Evolutionary conservation across 2,888 invertebrate genomes (phyloP), one percentile per base, ranked within the genome.

Genomic region (Ellobium chinense): DNA sequence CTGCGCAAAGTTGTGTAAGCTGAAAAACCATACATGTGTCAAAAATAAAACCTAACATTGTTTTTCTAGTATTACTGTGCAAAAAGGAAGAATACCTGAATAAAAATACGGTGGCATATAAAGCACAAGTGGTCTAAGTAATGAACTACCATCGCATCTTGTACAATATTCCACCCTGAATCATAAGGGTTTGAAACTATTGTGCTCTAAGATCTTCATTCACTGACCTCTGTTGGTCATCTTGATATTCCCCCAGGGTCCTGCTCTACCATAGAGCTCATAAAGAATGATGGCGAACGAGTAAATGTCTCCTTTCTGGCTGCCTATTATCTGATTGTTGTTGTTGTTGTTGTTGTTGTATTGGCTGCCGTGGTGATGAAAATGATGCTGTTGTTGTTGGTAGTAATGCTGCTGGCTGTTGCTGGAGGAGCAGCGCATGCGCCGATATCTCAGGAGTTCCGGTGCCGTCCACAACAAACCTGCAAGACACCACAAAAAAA

Each of bases 381-480:
- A 7, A 29, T 60, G 37, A 18, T 73, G 36, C 58, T 56, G 34
- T 18, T 56, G 70, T 27, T 70, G 2, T 27, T 18, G 68, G 29
- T 70, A 36, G 9, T 70, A 29, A 9, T 24, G 31, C 4, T 24
- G 65, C 24, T 70, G 68, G 7, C 36, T 36, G 21, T 9, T 37
- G 31, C 60, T 66, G 31, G 66, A 7, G n/a, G 14, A 39, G 54
- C 63, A 46, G 36, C 34, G 34, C 4, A 34, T 54, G 27, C 93
- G 69, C 4, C 76, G 94, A 37, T 84, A 80, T 18, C 91, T 82
- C n/a, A 93, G 83, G 68, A 92, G 78, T 73, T 99, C 99, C 0
- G 99, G 99, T 14, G 99, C 97, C 92, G 96, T 98, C 99, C 99
- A 99, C 90, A 99, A 95, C 93, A 97, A 94, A 93, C 95, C 97